Evolutionary conservation across 2,113 vertebrate species (phyloP), one percentile per base, ranked within the genome.

Genomic region (Myiopsitta monachus): DNA sequence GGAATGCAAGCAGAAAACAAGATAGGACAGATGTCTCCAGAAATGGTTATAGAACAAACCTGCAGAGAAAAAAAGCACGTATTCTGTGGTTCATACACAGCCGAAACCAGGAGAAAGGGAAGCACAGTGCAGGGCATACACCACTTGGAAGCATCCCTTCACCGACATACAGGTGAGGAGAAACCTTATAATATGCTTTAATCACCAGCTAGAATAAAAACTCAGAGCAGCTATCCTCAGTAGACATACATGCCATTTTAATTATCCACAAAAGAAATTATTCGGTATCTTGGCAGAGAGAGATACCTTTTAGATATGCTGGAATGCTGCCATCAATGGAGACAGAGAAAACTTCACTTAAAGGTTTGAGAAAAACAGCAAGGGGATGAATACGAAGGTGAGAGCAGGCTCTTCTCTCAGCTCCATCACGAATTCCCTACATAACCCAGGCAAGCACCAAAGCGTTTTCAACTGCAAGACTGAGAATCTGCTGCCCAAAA

Each of bases 41-140:
- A 85, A 95, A 90, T 5, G 13, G 36, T 11, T 19, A 76, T 10
- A 44, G 55, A 83, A 69, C 11, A 92, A 69, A 24, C 3, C 28
- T 47, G 46, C 39, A 80, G 0, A 61, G 55, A 14, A 78, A 82
- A 82, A 69, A 1, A 1, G 0, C 3, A 6, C 11, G 3, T 33
- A 47, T 16, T 63, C 43, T 49, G 52, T 38, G 24, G 51, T 49
- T 88, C 22, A 38, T 17, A 70, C 13, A 41, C 6, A 63, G 39
- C 19, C 78, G 52, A 59, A 87, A 14, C 26, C n/a, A 68, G n/a
- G 8, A 61, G 28, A 87, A 79, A 43, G 15, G 26, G 36, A 49
- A 75, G 26, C 30, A 63, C 18, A 38, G 55, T 14, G 26, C 38
- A 74, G 12, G 9, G 21, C 23, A 72, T 51, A 33, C 26, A 61